Conservation (phyloP, 2,797 vertebrate genomes). For the Halcyon smyrnensis region DNA sequence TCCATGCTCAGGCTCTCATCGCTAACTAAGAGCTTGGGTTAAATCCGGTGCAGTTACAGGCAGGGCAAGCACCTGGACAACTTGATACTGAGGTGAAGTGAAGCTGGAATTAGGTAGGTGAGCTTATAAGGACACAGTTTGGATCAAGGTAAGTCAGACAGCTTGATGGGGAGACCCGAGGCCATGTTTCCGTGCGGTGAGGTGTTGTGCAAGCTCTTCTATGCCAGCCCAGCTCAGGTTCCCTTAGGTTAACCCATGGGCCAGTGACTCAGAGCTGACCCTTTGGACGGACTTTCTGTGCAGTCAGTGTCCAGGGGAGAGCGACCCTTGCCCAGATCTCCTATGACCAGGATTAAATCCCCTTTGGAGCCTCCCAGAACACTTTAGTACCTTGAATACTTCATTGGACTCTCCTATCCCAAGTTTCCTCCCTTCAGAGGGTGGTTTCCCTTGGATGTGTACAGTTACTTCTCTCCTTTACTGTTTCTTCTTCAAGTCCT, state of each 20-base stretch:
- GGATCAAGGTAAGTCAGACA: neutral
- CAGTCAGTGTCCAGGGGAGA: neutral
- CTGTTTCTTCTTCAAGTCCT: constrained; percentile 59
- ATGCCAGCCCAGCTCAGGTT: neutral
- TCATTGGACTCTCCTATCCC: neutral
- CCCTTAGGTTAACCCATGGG: neutral
- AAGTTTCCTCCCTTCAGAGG: neutral
- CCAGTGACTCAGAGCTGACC: neutral
- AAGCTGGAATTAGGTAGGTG: neutral
- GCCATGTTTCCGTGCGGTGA: accelerated
- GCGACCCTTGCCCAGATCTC: constrained; percentile 10
- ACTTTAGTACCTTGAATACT: accelerated
- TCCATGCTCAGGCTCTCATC: neutral
- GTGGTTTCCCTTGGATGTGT: neutral
- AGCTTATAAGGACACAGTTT: neutral
- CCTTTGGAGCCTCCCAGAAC: neutral
- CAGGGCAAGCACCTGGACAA: neutral
- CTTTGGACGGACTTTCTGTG: neutral
- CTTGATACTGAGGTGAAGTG: neutral
- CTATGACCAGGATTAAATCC: neutral
- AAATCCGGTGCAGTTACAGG: neutral
- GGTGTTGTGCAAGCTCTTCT: neutral
- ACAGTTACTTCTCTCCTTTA: neutral
- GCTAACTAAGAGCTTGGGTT: neutral
- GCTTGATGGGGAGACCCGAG: neutral